These are phyloP conservation scores for Nicator chloris DNA, from an alignment of 2,113 vertebrate genomes.

Conservation along the genomic window DNA sequence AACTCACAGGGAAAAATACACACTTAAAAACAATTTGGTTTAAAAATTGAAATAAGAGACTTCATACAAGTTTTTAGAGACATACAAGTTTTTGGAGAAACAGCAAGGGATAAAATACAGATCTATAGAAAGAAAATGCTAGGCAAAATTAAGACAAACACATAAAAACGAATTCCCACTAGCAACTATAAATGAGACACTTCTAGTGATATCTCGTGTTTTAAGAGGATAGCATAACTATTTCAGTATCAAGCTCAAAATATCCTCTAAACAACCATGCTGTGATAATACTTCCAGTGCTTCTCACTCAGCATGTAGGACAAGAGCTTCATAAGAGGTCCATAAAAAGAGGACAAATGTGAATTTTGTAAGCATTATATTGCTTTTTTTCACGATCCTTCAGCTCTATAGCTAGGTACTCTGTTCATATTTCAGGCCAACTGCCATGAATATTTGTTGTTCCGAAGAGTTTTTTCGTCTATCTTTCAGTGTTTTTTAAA, in stretches of 20 bases:
- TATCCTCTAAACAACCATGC: neutral
- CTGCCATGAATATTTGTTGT: neutral
- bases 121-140: neutral
- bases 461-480: fast-evolving
- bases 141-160: constrained; percentile 3
- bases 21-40: constrained; percentile 15
- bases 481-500: neutral
- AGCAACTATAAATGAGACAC: neutral
- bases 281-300: neutral
- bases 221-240: neutral
- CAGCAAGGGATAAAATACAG: neutral
- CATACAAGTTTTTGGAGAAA: neutral
- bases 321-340: neutral
- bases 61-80: neutral
- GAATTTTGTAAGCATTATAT: neutral
- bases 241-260: neutral
- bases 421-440: neutral
- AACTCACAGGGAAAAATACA: neutral
- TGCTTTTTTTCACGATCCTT: neutral
- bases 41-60: neutral
- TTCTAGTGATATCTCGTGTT: neutral
- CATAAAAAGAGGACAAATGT: neutral
- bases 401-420: neutral
- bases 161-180: neutral
- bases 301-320: constrained; percentile 26